Evolutionary conservation across 2,113 vertebrate species (phyloP).

Genomic region (Paralichthys olivaceus): DNA sequence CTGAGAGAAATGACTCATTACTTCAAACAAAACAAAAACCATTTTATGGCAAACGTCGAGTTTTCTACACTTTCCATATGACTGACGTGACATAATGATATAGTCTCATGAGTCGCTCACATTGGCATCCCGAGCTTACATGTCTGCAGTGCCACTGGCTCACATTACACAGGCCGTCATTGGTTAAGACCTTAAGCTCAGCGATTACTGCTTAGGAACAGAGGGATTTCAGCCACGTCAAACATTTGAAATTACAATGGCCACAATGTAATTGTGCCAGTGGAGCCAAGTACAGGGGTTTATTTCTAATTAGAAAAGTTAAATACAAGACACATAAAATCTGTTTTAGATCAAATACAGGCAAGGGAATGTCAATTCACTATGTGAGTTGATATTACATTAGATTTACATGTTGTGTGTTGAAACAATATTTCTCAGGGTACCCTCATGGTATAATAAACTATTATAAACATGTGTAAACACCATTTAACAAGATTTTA

Average conservation of each 20-base stretch:
- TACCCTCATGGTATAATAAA: too few relatives aligned
- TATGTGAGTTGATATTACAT: background rate
- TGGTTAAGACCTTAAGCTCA: conserved; percentile 53
- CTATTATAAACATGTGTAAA: too few relatives aligned
- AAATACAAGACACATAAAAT: too few relatives aligned
- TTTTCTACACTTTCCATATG: background rate
- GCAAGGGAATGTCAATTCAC: background rate
- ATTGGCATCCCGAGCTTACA: conserved; percentile 37
- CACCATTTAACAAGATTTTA: too few relatives aligned
- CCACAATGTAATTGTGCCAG: background rate
- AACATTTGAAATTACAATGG: conserved; percentile 30
- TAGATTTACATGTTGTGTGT: conserved; percentile 1
- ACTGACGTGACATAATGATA: conserved; percentile 52
- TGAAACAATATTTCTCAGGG: background rate
- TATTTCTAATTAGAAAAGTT: too few relatives aligned
- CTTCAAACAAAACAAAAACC: background rate
- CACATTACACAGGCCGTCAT: conserved; percentile 39
- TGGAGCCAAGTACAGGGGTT: background rate
- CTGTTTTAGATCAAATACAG: background rate
- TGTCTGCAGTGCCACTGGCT: conserved; percentile 37
- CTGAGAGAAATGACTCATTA: too few relatives aligned
- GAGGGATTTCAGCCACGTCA: conserved; percentile 32
- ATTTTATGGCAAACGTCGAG: background rate
- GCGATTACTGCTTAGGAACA: conserved; percentile 50
- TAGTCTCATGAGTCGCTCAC: conserved; percentile 32